Base-by-base conservation (phyloP, 2,888 invertebrate genomes). In the Clivina fossor region DNA sequence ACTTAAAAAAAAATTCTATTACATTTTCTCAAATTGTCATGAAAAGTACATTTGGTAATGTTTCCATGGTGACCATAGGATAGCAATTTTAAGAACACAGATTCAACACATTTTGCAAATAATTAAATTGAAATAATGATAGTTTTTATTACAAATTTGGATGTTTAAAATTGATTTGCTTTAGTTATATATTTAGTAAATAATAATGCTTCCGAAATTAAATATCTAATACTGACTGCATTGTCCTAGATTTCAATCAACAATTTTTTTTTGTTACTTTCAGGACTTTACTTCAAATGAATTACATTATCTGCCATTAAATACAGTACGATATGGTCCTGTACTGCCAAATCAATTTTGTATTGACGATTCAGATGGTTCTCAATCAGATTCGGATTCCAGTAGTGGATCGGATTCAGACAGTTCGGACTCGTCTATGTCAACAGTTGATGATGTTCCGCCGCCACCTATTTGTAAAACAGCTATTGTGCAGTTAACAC, bases 271-370 rank as follows among this genome's bases (percentile, higher is more conserved):
- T 57, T 51, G 54, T 61, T 41, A 56, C 30, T 68, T 68, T 5
- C 62, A 74, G 71, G 68, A 68, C 22, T 96, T 92, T 71, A 85
- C 89, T 1, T 78, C 92, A 4, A 82, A 86, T 9, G 93, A 97
- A 74, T 77, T 98, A 55, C 89, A 91, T 69, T 92, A 91, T 70
- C 86, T 95, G 76, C 99, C 99, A 1, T 71, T 99, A 44, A 95
- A 93, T 72, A 95, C 97, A 5, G 89, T 90, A 58, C 69, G 93
- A 54, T 86, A 86, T 65, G 83, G 84, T 26, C 80, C 79, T 4
- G 74, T 75, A 71, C 72, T 71, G 62, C 78, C 74, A 57, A 76
- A 75, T 61, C 74, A 74, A 59, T 71, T 73, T 28, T 73, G 72
- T 58, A 72, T 75, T 49, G 76, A 77, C 3, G 71, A 71, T 24